Percentiles rank a stretch among this genome's conserved stretches.
These are phyloP conservation scores for Rhinogobius similis DNA, from an alignment of 2,113 vertebrate species.

Conservation along the genomic window DNA sequence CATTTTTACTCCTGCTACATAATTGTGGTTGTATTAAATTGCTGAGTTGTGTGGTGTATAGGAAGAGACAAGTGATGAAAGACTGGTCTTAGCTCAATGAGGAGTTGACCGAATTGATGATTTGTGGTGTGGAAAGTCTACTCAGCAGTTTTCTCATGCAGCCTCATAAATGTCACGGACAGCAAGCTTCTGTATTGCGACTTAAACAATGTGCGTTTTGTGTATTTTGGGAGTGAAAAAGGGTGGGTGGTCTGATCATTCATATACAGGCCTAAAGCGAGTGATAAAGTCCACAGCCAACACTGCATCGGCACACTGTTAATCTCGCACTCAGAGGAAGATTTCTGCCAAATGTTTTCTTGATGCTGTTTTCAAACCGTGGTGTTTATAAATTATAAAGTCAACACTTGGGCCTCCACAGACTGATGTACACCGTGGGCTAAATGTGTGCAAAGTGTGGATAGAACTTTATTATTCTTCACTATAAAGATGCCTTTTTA, in stretches of 20 bases:
- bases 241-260: constrained; percentile 25
- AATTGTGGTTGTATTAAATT: background rate
- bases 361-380: constrained; percentile 36
- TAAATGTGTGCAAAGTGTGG: background rate
- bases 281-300: constrained; percentile 44
- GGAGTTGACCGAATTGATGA: constrained; percentile 19
- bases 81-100: constrained; percentile 8
- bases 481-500: no score
- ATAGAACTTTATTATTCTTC: background rate
- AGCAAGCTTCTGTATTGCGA: constrained; percentile 25
- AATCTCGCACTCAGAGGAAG: constrained; percentile 31
- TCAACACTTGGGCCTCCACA: constrained; percentile 38
- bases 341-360: constrained; percentile 39
- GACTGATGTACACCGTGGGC: constrained; percentile 16
- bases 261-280: background rate
- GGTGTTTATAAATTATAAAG: constrained; percentile 53
- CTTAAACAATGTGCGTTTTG: constrained; percentile 23
- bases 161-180: constrained; percentile 31
- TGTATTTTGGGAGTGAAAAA: constrained; percentile 26
- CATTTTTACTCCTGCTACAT: background rate
- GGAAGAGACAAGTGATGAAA: constrained; percentile 17
- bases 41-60: constrained; percentile 2
- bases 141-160: constrained; percentile 23
- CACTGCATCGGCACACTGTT: constrained; percentile 32
- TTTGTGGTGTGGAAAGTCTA: constrained; percentile 36